Conservation (phyloP, 2,113 vertebrate genomes). For the Microtus oregoni region DNA sequence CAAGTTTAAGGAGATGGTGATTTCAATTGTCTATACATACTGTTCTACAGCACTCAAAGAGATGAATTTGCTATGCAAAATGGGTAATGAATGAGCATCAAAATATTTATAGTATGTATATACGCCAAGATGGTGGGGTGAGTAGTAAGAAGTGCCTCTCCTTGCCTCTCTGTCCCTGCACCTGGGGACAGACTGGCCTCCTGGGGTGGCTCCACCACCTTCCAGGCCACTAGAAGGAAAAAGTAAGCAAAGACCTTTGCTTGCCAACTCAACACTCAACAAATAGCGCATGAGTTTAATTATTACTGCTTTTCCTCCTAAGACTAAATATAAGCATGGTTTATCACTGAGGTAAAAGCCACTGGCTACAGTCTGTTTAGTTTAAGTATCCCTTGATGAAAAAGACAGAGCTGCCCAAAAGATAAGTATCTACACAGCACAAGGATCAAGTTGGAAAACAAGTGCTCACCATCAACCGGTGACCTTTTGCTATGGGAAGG, state of each 20-base stretch:
- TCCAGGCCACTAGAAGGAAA: slow-evolving; percentile 19
- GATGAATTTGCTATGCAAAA: slow-evolving; percentile 62
- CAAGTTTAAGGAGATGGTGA: slow-evolving; percentile 46
- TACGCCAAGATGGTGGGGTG: slow-evolving; percentile 44
- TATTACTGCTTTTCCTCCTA: slow-evolving; percentile 29
- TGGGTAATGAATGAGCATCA: slow-evolving; percentile 51
- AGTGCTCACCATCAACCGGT: background rate
- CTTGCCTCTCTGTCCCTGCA: background rate
- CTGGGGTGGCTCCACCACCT: background rate
- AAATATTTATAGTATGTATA: slow-evolving; percentile 60
- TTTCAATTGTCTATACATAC: slow-evolving; percentile 32
- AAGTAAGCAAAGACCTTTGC: slow-evolving; percentile 28
- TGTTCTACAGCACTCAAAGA: slow-evolving; percentile 7
- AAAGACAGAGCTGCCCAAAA: slow-evolving; percentile 6
- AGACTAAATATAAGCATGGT: slow-evolving; percentile 35
- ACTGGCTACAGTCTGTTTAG: background rate
- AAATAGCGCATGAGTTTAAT: slow-evolving; percentile 28
- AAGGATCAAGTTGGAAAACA: slow-evolving; percentile 40
- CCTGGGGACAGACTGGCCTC: slow-evolving; percentile 7
- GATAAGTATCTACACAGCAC: slow-evolving; percentile 19
- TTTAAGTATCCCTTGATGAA: slow-evolving; percentile 53
- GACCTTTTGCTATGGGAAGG: slow-evolving; percentile 16
- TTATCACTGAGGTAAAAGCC: slow-evolving; percentile 2
- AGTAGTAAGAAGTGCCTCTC: background rate
- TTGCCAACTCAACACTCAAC: slow-evolving; percentile 45